Conservation (phyloP, 2,113 vertebrate species). For the Brachirus orientalis region DNA sequence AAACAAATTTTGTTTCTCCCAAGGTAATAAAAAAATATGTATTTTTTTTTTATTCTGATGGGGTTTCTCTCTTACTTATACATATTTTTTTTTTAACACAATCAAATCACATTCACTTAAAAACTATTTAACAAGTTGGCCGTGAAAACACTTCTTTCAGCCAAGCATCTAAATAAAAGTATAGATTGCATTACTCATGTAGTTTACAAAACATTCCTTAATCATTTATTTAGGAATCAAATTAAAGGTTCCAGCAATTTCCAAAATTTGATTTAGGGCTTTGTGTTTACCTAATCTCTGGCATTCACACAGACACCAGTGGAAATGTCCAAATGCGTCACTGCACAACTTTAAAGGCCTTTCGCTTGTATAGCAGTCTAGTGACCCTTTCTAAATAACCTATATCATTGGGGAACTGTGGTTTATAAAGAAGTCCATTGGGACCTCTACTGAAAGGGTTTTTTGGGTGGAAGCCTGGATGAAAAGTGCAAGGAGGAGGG, state of each 20-base stretch:
- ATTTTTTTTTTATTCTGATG: no score
- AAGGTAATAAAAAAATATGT: not conserved
- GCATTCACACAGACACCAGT: constrained; percentile 77
- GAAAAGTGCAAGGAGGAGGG: constrained; percentile 85
- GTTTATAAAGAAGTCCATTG: constrained; percentile 88
- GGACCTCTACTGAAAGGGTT: constrained; percentile 85
- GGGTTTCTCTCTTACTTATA: not conserved
- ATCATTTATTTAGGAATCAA: constrained; percentile 80
- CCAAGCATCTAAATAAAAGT: constrained; percentile 51
- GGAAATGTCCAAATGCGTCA: constrained; percentile 85
- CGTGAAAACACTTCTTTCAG: constrained; percentile 59
- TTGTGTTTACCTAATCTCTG: constrained; percentile 81
- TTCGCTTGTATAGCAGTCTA: constrained; percentile 85
- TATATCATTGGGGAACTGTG: constrained; percentile 82
- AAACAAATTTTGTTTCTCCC: not conserved
- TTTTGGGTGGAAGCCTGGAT: constrained; percentile 76
- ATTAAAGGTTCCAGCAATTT: constrained; percentile 84
- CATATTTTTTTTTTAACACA: not conserved
- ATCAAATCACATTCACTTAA: constrained; percentile 60
- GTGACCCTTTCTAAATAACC: constrained; percentile 92
- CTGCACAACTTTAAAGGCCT: constrained; percentile 85
- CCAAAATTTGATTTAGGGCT: constrained; percentile 78
- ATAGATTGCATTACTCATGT: constrained; percentile 82
- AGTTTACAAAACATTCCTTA: constrained; percentile 71
- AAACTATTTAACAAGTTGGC: constrained; percentile 72